Evolutionary conservation across 2,113 vertebrate genomes (phyloP), one percentile per base, ranked within the genome.

Genomic region (Sphyrna mokarran): DNA sequence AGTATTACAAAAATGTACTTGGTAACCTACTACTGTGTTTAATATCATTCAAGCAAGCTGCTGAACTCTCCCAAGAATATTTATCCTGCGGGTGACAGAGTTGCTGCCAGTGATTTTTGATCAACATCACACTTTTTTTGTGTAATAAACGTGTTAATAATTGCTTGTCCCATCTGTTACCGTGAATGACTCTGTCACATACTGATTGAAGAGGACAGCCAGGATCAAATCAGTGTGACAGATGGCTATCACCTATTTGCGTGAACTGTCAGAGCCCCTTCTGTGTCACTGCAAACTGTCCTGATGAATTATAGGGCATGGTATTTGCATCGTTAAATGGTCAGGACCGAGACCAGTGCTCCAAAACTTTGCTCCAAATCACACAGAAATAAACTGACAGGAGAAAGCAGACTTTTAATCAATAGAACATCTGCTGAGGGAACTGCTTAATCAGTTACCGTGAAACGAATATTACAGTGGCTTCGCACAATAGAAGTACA

Each of bases 181-280:
- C 26, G 11, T 90, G 54, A 89, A 58, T 58, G 54, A 90, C 87
- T 90, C 40, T 87, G 87, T 90, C 87, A 90, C 54, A 13, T 26
- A 61, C 54, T 90, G 87, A 90, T 90, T 90, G 87, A 33, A 90
- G 26, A 29, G 29, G 87, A 90, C 87, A 89, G 86, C 48, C 86
- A 5, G 22, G 29, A 89, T 89, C 86, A 89, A 89, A 89, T 89
- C 86, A 89, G 48, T 58, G 86, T 61, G 48, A 89, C 86, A 61
- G 87, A 90, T 90, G 48, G 54, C 0, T 4, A 61, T 26, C 29
- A 58, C 26, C 87, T 61, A 58, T 54, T 61, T 90, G 48, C 63
- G 87, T 63, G 87, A 61, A 90, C 54, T 61, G 87, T 33, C 54
- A 61, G 26, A 63, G 87, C 87, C 87, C 87, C 87, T 90, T 90